A percentile compares a stretch with the other conserved stretches of the same genome.
phyloP scores from a whole-genome alignment of 1,140 invertebrate species.

The Aphis craccivora region DNA sequence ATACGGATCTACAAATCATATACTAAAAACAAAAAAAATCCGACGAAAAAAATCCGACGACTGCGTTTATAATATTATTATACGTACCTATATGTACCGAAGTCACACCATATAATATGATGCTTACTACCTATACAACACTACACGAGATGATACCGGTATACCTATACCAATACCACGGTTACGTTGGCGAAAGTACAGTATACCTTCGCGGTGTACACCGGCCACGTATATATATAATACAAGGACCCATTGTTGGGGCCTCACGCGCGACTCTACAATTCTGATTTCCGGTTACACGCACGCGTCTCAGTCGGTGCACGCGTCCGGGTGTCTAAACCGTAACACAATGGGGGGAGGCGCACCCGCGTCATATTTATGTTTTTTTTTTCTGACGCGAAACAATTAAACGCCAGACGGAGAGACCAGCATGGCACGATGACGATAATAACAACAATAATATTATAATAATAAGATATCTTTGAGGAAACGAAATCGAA shows the following conservation, averaged over 20 bases:
- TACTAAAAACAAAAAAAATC: too few species aligned
- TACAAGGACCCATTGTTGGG: slow-evolving; percentile 33
- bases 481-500: background rate
- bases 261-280: background rate
- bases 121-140: too few species aligned
- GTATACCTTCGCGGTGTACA: background rate
- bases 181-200: too few species aligned
- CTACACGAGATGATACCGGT: background rate
- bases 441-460: background rate
- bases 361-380: background rate
- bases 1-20: too few species aligned
- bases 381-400: background rate
- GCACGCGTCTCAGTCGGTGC: background rate
- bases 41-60: background rate
- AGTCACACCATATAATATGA: too few species aligned
- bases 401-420: slow-evolving; percentile 38
- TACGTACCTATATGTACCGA: too few species aligned
- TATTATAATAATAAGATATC: background rate
- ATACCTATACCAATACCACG: background rate
- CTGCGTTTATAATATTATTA: background rate
- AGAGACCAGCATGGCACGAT: background rate
- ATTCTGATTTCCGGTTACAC: slow-evolving; percentile 48
- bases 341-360: slow-evolving; percentile 50
- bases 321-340: slow-evolving; percentile 26
- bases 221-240: too few species aligned